Evolutionary conservation across 2,888 invertebrate species (phyloP).

Genomic region (Tricholauxania praeusta): DNA sequence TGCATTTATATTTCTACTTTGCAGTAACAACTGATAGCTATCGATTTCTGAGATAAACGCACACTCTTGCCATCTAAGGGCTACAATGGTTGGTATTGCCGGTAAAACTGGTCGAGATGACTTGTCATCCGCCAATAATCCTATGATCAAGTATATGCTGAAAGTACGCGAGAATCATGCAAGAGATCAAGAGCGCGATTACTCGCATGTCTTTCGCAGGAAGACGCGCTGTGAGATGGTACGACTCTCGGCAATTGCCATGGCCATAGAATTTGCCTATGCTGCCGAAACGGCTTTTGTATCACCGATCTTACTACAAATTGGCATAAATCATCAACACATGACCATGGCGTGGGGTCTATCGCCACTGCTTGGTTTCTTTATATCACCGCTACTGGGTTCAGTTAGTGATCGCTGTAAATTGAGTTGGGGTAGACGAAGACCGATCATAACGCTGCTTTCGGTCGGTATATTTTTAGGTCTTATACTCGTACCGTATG

Average conservation of each 20-base stretch:
- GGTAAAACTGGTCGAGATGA: constrained; percentile 53
- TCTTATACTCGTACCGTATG: constrained; percentile 73
- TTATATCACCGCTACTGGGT: constrained; percentile 69
- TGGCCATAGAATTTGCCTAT: constrained; percentile 76
- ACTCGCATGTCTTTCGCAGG: constrained; percentile 66
- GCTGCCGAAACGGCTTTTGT: constrained; percentile 78
- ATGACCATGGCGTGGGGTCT: constrained; percentile 72
- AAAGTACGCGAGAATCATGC: constrained; percentile 66
- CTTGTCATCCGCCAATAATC: constrained; percentile 59
- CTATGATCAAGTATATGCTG: constrained; percentile 65
- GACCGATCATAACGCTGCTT: constrained; percentile 73
- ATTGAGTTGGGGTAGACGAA: constrained; percentile 70
- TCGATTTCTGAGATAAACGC: no score
- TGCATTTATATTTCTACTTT: no score
- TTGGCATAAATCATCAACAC: constrained; percentile 73
- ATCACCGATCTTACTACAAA: constrained; percentile 73
- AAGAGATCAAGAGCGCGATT: constrained; percentile 62
- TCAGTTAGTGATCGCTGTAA: constrained; percentile 74
- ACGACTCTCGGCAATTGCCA: constrained; percentile 64
- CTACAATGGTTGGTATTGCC: constrained; percentile 63
- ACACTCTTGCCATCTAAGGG: not conserved
- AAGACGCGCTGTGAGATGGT: constrained; percentile 64
- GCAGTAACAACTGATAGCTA: no score
- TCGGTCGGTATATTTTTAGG: constrained; percentile 73
- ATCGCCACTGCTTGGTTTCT: constrained; percentile 67